Base-by-base conservation (phyloP, 2,888 invertebrate species). In the Glaucopsyche alexis region DNA sequence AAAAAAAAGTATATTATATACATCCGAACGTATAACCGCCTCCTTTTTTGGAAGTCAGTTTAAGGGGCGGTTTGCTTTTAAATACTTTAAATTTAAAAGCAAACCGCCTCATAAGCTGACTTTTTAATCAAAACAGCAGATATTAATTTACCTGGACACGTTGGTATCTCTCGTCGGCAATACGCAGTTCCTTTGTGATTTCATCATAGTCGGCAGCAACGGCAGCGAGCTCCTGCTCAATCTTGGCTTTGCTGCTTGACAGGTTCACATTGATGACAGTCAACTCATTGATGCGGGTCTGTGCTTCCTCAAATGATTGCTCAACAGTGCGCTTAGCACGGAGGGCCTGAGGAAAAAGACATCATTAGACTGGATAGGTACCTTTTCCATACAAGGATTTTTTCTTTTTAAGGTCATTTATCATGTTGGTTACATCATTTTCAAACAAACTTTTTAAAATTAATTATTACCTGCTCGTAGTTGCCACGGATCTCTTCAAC, bases 171-270 rank as follows among this genome's bases (percentile, higher is more conserved):
- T 99, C 99, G 87, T 99, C 99, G 85, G 96, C 95, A 82, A 98
- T 95, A 91, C 97, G 96, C 85, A 99, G 94, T 91, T 99, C 98
- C 94, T 98, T 98, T 90, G 97, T 97, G 86, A 99, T 97, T 93
- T 99, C 99, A 87, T 99, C 99, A 89, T 99, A 98, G 93, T 99
- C 99, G 81, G 97, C 96, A 80, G 98, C 97, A 82, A 99, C 95
- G 81, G 97, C 96, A 73, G 95, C 93, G 83, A 99, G 94, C 91
- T 99, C 99, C 87, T 98, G 98, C 93, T 99, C 99, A 87, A 99
- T 95, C 94, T 98, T 98, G 87, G 97, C 96, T 95, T 97, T 99
- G 91, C 96, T 95, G 84, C 98, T 97, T 75, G 98, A 96, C 87
- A 99, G 94, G 94, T 98, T 98, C 79, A 98, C 98, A 91, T 99